Evolutionary conservation across 2,113 vertebrate species (phyloP), one percentile per base, ranked within the genome.

Genomic region (Hemiscyllium ocellatum): DNA sequence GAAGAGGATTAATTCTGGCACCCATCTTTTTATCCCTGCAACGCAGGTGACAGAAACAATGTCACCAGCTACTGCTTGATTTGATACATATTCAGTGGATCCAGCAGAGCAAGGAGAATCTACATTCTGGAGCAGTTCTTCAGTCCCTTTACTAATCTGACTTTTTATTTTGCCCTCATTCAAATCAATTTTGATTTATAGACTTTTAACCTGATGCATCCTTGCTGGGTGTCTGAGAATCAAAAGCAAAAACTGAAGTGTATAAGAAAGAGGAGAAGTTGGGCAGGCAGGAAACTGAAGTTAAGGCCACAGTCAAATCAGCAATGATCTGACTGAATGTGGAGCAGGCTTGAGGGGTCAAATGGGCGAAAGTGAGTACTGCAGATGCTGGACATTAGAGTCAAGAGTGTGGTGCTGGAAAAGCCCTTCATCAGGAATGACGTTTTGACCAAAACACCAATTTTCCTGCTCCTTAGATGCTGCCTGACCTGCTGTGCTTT

Each of bases 121-220:
- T 97, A 98, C 98, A 98, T 98, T 98, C 98, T 97, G 97, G 96
- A 97, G 97, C 97, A 96, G 97, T 96, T 96, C 97, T 97, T 98
- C 69, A 47, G 97, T 98, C 97, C 98, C 97, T 97, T 97, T 97
- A 97, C 96, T 96, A 97, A 97, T 98, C 98, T 98, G 96, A 98
- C 97, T 97, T 97, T 97, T 98, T 97, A 83, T 98, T 98, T 98
- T 96, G 96, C 97, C 97, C 97, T 97, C 97, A 96, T 98, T 97
- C 97, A 97, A 98, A 97, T 96, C 96, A 97, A 96, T 97, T 97
- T 89, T 13, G 52, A 47, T 76, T 72, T 76, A 72, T 42, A 72
- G 42, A 95, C 69, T 52, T 70, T 94, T 95, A 95, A 95, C 69
- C 69, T 42, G 33, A 52, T 76, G 72, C 50, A 93, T 24, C 29